phyloP scores from a whole-genome alignment of 2,113 vertebrate genomes.

The Melanocharis versteri region DNA sequence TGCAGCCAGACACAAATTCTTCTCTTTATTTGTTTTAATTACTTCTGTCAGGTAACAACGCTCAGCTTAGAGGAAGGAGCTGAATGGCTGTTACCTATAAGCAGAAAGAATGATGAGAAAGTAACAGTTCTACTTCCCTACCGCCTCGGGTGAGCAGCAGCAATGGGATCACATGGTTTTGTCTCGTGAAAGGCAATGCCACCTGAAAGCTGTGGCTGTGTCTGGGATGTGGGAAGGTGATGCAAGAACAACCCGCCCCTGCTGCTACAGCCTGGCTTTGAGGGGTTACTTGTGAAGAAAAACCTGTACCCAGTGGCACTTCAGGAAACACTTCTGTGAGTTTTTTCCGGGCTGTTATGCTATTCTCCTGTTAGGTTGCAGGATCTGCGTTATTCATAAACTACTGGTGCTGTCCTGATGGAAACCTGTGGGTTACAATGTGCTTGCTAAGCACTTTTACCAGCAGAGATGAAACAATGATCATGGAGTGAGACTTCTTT shows the following conservation, averaged over 20 bases:
- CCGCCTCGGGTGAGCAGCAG: background rate
- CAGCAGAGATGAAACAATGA: background rate
- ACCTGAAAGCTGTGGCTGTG: background rate
- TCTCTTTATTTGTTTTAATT: background rate
- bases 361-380: background rate
- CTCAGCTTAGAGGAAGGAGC: background rate
- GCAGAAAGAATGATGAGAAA: background rate
- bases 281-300: background rate
- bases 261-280: background rate
- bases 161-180: accelerated
- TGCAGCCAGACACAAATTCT: background rate
- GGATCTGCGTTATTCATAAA: constrained; percentile 3
- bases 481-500: background rate
- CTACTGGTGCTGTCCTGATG: background rate
- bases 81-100: background rate
- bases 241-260: background rate
- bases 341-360: background rate
- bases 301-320: background rate
- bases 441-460: constrained; percentile 45
- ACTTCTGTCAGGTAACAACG: background rate
- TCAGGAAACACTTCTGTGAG: background rate
- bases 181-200: background rate
- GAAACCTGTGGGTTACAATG: constrained; percentile 22
- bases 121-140: background rate
- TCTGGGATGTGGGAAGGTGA: background rate